These are phyloP conservation scores for Galerucella nymphaeae DNA, from an alignment of 2,888 invertebrate species.

Conservation along the genomic window DNA sequence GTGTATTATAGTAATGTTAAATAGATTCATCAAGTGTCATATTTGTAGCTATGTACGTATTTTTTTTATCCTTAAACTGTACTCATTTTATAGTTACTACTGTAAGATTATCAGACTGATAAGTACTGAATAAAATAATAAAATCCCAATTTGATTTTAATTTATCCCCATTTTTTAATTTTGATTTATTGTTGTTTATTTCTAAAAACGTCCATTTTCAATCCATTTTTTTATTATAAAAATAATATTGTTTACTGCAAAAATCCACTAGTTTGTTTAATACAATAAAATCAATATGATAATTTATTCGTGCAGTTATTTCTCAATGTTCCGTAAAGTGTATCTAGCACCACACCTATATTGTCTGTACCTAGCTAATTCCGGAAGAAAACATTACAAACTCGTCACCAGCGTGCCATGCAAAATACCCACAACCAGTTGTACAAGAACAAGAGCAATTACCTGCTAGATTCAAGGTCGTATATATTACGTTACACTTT, in stretches of 20 bases:
- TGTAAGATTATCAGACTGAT: neutral
- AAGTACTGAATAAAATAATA: slow-evolving; percentile 1
- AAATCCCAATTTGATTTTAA: neutral
- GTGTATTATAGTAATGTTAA: neutral
- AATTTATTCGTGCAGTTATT: too few species aligned
- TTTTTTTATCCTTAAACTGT: neutral
- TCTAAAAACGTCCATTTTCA: neutral
- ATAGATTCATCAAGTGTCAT: neutral
- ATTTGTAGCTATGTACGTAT: neutral
- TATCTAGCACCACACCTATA: slow-evolving; percentile 13
- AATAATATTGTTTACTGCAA: too few species aligned
- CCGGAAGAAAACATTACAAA: slow-evolving; percentile 41
- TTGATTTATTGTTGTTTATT: too few species aligned
- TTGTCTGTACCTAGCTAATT: slow-evolving; percentile 14
- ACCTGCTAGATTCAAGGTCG: slow-evolving; percentile 44
- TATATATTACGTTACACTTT: slow-evolving; percentile 46
- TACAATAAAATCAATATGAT: neutral
- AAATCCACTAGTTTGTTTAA: neutral
- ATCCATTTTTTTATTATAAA: too few species aligned
- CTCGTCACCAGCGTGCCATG: slow-evolving; percentile 41
- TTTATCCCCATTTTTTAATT: neutral
- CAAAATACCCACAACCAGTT: slow-evolving; percentile 44
- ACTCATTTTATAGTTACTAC: neutral
- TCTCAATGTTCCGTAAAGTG: slow-evolving; percentile 13
- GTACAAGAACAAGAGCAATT: slow-evolving; percentile 46